A percentile compares a stretch with the other conserved stretches of the same genome.
Evolutionary conservation across 2,113 vertebrate species (phyloP).

Genomic region (Centropristis striata): DNA sequence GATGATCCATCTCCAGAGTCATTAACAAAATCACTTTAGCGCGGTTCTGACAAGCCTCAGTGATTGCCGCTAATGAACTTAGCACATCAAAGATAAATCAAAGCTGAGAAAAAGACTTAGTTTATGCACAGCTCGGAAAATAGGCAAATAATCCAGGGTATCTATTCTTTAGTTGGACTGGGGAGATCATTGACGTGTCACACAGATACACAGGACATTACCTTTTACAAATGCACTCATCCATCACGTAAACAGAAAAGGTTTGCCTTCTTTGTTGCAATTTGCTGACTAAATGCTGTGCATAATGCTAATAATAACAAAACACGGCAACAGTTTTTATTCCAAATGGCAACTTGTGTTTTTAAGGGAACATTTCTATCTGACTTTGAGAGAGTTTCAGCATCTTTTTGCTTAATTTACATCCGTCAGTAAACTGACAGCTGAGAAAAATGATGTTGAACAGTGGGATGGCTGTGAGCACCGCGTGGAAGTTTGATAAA

Average conservation of each 20-base stretch:
- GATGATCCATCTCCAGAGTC: constrained; percentile 83
- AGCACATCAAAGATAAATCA: constrained; percentile 84
- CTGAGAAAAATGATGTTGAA: constrained; percentile 62
- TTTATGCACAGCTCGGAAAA: constrained; percentile 59
- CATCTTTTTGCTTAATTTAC: constrained; percentile 66
- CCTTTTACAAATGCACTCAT: constrained; percentile 22
- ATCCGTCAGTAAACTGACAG: constrained; percentile 66
- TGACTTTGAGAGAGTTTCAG: constrained; percentile 16
- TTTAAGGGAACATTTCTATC: constrained; percentile 17
- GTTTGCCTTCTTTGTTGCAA: background rate
- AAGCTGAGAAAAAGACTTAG: constrained; percentile 64
- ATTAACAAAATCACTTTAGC: constrained; percentile 84
- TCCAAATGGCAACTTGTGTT: constrained; percentile 9
- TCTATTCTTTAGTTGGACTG: constrained; percentile 34
- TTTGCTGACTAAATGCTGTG: constrained; percentile 18
- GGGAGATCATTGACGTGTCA: constrained; percentile 14
- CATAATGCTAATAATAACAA: constrained; percentile 22
- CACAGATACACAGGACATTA: constrained; percentile 11
- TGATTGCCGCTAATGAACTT: constrained; percentile 85
- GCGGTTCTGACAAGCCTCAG: constrained; percentile 83
- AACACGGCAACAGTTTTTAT: background rate
- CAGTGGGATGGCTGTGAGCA: constrained; percentile 50
- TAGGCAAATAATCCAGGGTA: constrained; percentile 42
- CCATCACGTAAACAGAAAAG: constrained; percentile 6
- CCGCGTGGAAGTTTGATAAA: constrained; percentile 72